Conservation (phyloP, 2,888 invertebrate genomes). For the Diabrotica balteata region DNA sequence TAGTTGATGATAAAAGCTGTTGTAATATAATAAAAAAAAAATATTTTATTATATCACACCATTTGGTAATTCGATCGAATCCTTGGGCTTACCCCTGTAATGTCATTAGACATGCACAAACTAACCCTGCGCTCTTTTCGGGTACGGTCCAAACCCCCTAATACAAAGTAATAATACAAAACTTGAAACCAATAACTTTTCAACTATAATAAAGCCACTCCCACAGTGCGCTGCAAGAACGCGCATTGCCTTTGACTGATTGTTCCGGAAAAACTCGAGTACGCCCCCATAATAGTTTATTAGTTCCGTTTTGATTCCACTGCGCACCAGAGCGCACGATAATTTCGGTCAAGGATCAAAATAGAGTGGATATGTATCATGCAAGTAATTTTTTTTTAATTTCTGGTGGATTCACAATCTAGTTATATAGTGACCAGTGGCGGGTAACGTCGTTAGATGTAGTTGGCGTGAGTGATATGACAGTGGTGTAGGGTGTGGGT, state of each 20-base stretch:
- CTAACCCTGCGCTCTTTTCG: constrained; percentile 1
- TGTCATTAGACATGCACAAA: constrained; percentile 4
- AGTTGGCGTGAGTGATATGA: neutral
- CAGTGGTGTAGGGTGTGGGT: neutral
- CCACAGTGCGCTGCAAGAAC: constrained; percentile 34
- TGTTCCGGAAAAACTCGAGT: constrained; percentile 30
- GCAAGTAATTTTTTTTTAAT: constrained; percentile 12
- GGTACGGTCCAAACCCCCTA: neutral
- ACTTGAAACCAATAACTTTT: constrained; percentile 20
- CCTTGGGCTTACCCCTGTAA: no score
- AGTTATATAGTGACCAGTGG: neutral
- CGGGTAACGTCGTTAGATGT: neutral
- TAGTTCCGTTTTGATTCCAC: constrained; percentile 16
- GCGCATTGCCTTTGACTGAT: constrained; percentile 28
- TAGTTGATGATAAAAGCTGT: no score
- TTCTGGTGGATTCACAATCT: constrained; percentile 9
- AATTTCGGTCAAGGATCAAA: constrained; percentile 15
- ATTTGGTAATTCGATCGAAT: no score
- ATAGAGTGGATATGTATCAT: constrained; percentile 8
- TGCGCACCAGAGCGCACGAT: constrained; percentile 8
- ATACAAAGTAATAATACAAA: constrained; percentile 7
- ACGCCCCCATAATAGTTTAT: constrained; percentile 19
- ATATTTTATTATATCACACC: no score
- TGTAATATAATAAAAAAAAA: no score
- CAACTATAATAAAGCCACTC: constrained; percentile 16